phyloP scores from a whole-genome alignment of 2,113 vertebrate species.

The Notiomystis cincta region DNA sequence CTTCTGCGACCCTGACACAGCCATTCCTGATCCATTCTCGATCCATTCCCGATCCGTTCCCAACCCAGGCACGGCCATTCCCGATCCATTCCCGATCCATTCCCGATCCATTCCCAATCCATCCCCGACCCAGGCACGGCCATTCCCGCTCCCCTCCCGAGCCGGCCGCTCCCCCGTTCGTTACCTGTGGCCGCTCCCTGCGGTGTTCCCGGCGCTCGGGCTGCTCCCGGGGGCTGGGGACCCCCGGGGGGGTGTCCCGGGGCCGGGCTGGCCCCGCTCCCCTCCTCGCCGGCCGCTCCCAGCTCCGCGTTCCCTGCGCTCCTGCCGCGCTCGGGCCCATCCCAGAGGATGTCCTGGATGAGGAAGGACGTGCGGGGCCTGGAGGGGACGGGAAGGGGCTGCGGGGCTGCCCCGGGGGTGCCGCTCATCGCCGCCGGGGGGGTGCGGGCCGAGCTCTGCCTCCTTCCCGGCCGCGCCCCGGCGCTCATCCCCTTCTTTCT shows the following conservation, averaged over 20 bases:
- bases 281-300: accelerated
- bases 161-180: background rate
- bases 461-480: background rate
- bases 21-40: background rate
- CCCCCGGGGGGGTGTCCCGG: accelerated
- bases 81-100: background rate
- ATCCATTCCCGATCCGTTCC: background rate
- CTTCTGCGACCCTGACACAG: background rate
- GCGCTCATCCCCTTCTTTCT: background rate
- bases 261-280: accelerated
- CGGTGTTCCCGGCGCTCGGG: background rate
- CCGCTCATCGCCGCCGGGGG: background rate
- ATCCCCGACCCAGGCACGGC: background rate
- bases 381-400: constrained; percentile 42
- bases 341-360: constrained; percentile 88
- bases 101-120: background rate
- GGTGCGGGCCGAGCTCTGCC: background rate
- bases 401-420: background rate
- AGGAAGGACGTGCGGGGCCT: constrained; percentile 88
- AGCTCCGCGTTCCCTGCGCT: accelerated
- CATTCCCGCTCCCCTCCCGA: background rate
- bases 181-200: background rate
- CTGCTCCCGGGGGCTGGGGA: background rate
- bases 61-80: too few relatives aligned
- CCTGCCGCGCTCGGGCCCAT: too few relatives aligned